These are phyloP conservation scores for Zosterops pallidus DNA, from an alignment of 2,113 vertebrate species.

Conservation along the genomic window DNA sequence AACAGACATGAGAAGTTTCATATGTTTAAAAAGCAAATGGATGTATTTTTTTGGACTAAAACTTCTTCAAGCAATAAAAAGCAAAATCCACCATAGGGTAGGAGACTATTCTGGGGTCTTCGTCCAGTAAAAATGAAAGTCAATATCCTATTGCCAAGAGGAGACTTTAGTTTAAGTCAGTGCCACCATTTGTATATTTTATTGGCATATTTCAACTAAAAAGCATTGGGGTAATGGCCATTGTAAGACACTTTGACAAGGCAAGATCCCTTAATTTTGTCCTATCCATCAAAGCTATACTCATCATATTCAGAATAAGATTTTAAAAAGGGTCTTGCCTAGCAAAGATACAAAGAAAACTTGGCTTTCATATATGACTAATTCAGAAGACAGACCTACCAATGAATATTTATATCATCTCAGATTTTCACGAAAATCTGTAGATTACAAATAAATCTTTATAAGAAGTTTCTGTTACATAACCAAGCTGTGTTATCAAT, in stretches of 20 bases:
- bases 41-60: neutral
- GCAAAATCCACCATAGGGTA: neutral
- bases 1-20: neutral
- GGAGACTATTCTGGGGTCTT: neutral
- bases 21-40: neutral
- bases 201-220: neutral
- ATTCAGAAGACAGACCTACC: constrained; percentile 3
- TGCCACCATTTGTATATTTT: neutral
- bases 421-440: constrained; percentile 29
- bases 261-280: neutral
- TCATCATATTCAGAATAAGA: neutral
- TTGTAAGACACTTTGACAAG: neutral
- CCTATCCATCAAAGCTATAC: neutral
- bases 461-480: neutral
- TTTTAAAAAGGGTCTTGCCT: neutral
- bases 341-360: constrained; percentile 5
- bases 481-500: neutral
- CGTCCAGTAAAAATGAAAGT: neutral
- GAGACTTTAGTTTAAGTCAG: neutral
- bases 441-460: neutral
- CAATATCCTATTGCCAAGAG: neutral
- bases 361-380: neutral
- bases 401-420: constrained; percentile 8
- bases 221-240: neutral
- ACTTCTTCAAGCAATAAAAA: neutral